phyloP scores from a whole-genome alignment of 2,113 vertebrate genomes.

The Lampris megalopsis region DNA sequence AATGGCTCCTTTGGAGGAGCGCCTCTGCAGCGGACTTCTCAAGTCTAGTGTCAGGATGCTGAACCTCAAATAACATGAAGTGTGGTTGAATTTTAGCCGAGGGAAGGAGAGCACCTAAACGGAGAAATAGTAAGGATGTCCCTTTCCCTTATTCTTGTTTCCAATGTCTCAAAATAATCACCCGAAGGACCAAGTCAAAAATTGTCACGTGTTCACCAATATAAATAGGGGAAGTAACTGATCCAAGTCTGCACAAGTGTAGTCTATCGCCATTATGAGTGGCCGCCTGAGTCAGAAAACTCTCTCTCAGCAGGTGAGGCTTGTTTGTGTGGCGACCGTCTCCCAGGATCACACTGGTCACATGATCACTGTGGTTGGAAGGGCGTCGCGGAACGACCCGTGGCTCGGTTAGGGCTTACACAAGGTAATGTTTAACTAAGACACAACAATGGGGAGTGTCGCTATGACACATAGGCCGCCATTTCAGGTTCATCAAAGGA shows the following conservation, averaged over 20 bases:
- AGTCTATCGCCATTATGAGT: constrained; percentile 45
- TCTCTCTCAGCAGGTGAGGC: constrained; percentile 68
- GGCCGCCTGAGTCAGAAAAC: constrained; percentile 41
- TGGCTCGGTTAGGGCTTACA: constrained; percentile 60
- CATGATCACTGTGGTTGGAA: constrained; percentile 64
- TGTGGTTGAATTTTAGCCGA: constrained; percentile 12
- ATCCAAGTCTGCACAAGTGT: constrained; percentile 40
- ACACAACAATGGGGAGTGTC: constrained; percentile 76
- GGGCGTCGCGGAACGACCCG: constrained; percentile 56
- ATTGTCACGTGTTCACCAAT: constrained; percentile 42
- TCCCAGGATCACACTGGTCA: constrained; percentile 62
- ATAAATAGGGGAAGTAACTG: constrained; percentile 58
- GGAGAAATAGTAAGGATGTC: constrained; percentile 7
- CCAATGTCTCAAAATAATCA: constrained; percentile 53
- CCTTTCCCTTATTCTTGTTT: constrained; percentile 27
- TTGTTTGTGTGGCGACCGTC: constrained; percentile 76
- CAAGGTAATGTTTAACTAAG: constrained; percentile 78
- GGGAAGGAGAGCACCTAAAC: constrained; percentile 33
- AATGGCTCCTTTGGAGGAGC: background rate
- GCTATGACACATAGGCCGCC: constrained; percentile 71
- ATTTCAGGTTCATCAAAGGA: constrained; percentile 57
- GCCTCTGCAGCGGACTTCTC: background rate
- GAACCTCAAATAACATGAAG: constrained; percentile 10
- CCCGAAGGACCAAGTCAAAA: constrained; percentile 15
- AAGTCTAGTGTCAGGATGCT: constrained; percentile 14